Percentiles rank a stretch among this genome's conserved stretches.
phyloP scores from a whole-genome alignment of 1,140 invertebrate genomes.

The Medauroidea extradentata region DNA sequence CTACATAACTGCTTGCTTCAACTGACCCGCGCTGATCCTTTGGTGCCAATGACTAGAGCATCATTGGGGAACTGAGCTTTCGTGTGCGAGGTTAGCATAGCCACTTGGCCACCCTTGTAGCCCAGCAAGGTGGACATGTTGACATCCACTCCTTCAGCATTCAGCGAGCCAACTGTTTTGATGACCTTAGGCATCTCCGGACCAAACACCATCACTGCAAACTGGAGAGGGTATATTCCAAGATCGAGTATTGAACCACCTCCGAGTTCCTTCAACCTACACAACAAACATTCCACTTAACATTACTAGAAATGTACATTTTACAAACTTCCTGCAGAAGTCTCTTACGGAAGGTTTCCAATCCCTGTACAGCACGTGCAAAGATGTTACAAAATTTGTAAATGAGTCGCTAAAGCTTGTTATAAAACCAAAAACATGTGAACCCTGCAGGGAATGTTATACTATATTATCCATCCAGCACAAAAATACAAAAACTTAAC shows the following conservation, averaged over 20 bases:
- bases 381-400: too few relatives aligned
- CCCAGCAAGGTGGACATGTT: conserved; percentile 56
- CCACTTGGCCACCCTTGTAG: conserved; percentile 59
- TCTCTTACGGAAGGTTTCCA: too few relatives aligned
- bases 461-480: too few relatives aligned
- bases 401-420: too few relatives aligned
- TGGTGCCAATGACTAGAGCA: conserved; percentile 62
- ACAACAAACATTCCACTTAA: too few relatives aligned
- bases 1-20: too few relatives aligned
- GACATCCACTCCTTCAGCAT: conserved; percentile 63
- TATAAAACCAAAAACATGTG: too few relatives aligned
- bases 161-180: conserved; percentile 57
- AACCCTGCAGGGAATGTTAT: too few relatives aligned
- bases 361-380: too few relatives aligned
- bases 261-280: conserved; percentile 53
- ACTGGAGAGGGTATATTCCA: conserved; percentile 78
- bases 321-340: too few relatives aligned
- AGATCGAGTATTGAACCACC: conserved; percentile 79
- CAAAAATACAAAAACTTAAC: too few relatives aligned
- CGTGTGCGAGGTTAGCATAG: conserved; percentile 54
- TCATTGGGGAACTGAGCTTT: conserved; percentile 55
- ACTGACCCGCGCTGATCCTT: conserved; percentile 57
- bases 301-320: too few relatives aligned
- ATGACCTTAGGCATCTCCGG: conserved; percentile 49
- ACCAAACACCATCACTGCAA: conserved; percentile 64